Base-by-base conservation (phyloP, 2,888 invertebrate species). In the Coelopa pilipes region DNA sequence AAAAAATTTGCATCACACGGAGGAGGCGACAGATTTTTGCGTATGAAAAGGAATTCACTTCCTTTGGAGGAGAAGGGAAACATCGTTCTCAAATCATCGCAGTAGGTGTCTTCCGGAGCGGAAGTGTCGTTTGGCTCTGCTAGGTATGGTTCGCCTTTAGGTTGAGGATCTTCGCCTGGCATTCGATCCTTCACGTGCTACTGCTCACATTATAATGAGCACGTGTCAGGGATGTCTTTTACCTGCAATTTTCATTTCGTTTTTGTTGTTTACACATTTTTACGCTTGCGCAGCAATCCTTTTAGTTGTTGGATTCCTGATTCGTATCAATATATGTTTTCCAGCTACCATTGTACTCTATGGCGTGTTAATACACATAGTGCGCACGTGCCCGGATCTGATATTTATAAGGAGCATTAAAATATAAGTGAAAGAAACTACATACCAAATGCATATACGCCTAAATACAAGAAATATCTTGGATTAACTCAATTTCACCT, bases 91-190 rank as follows among this genome's bases (percentile, higher is more conserved):
- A 34, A 62, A 34, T 49, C 11, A 17, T 45, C 70, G 70, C 70
- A 70, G 70, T 70, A 70, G 70, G 70, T 70, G 70, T 70, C 70
- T 70, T 70, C 62, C 53, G 49, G 62, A 34, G 62, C 70, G 70
- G 70, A 70, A 70, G 62, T 70, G 70, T 62, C 46, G n/a, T 12
- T 70, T n/a, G 65, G 34, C 34, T 34, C 34, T n/a, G n/a, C n/a
- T n/a, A n/a, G n/a, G n/a, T 50, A 21, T n/a, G 15, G 12, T 66
- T 49, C n/a, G 17, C 19, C 11, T 34, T 3, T 49, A 49, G 49
- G 34, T 34, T 34, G 34, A 2, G 2, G 34, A 34, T 34, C 34
- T 34, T 4, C 34, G 34, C 7, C 34, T 34, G 7, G 4, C 34
- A 4, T 34, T 34, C 34, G 34, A 34, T 34, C 34, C 34, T 34